These are phyloP conservation scores for Colletes latitarsis DNA, from an alignment of 1,140 invertebrate species.

Conservation along the genomic window DNA sequence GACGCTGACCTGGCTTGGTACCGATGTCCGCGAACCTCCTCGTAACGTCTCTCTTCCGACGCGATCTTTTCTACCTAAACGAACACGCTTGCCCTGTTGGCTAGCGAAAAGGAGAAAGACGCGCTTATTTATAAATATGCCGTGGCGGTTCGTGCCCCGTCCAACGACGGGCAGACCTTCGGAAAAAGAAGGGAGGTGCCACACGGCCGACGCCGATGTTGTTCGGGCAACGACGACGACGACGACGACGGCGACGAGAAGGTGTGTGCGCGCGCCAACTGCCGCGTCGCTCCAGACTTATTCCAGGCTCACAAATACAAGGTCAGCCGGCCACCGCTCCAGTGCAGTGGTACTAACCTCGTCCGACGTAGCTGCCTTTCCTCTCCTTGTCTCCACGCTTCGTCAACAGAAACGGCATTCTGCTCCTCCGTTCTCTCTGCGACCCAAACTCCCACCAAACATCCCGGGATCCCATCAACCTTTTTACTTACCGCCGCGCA, in stretches of 20 bases:
- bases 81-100: too few species aligned
- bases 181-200: conserved; percentile 57
- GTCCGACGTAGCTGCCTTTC: conserved; percentile 29
- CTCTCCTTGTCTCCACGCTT: conserved; percentile 23
- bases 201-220: conserved; percentile 41
- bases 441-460: too few species aligned
- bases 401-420: conserved; percentile 49
- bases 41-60: conserved; percentile 38
- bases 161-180: conserved; percentile 68
- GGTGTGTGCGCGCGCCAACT: not conserved
- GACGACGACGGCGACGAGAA: conserved; percentile 39
- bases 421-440: not conserved
- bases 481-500: conserved; percentile 34
- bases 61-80: too few species aligned
- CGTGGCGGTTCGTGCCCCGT: conserved; percentile 59
- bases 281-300: conserved; percentile 74
- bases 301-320: conserved; percentile 73
- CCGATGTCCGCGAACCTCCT: not conserved
- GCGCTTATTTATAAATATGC: conserved; percentile 73
- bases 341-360: conserved; percentile 75
- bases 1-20: too few species aligned
- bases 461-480: conserved; percentile 4
- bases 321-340: conserved; percentile 78
- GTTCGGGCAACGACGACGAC: not conserved
- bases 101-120: conserved; percentile 10